Percentiles rank a stretch among this genome's conserved stretches.
phyloP scores from a whole-genome alignment of 2,797 vertebrate species.

The Thunnus albacares region DNA sequence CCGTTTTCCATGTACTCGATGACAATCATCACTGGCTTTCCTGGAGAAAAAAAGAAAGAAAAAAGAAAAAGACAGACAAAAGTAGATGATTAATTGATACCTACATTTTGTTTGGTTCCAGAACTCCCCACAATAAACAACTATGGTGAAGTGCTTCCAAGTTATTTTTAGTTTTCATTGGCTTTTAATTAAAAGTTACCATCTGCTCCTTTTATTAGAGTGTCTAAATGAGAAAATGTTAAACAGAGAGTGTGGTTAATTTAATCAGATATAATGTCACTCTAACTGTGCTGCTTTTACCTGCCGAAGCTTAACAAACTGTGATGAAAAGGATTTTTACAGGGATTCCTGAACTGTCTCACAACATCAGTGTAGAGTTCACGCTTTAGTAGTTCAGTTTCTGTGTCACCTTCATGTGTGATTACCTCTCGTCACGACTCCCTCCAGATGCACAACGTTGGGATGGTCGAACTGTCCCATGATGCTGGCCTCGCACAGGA shows the following conservation, averaged over 20 bases:
- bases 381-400: neutral
- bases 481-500: constrained; percentile 98
- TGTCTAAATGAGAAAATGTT: constrained; percentile 71
- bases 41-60: constrained; percentile 77
- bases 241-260: constrained; percentile 64
- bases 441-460: constrained; percentile 97
- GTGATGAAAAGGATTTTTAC: neutral
- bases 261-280: constrained; percentile 64
- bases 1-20: constrained; percentile 99
- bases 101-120: constrained; percentile 58
- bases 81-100: constrained; percentile 62
- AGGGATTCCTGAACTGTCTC: neutral
- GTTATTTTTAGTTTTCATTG: constrained; percentile 77
- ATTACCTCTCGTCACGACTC: constrained; percentile 97
- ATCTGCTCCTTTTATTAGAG: constrained; percentile 79
- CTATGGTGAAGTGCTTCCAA: constrained; percentile 24
- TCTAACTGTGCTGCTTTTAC: constrained; percentile 32
- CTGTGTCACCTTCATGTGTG: neutral
- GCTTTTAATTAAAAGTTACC: constrained; percentile 81
- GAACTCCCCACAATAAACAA: constrained; percentile 54
- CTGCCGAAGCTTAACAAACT: constrained; percentile 33
- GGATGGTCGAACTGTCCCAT: constrained; percentile 99
- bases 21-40: constrained; percentile 99
- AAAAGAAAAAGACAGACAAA: constrained; percentile 32
- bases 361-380: neutral